These are phyloP conservation scores for Callimorpha dominula DNA, from an alignment of 2,888 invertebrate species.

Conservation along the genomic window DNA sequence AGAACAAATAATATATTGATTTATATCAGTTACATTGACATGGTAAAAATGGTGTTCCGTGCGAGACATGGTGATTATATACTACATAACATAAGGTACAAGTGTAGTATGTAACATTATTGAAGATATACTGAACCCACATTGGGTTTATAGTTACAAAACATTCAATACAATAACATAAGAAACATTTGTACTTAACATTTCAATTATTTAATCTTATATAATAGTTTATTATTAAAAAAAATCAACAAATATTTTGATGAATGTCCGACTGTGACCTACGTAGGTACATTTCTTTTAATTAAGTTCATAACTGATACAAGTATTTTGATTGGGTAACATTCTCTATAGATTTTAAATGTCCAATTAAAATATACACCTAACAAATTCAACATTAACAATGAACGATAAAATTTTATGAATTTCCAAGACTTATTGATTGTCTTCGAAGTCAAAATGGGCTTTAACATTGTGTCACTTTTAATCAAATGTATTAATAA, in stretches of 20 bases:
- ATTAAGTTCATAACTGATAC: too few relatives aligned
- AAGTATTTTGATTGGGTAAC: not conserved
- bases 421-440: not conserved
- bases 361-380: not conserved
- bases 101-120: not conserved
- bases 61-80: conserved; percentile 52
- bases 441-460: too few relatives aligned
- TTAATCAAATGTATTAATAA: not conserved
- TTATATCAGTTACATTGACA: conserved; percentile 77
- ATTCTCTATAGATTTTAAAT: not conserved
- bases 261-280: not conserved
- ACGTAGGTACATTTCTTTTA: too few relatives aligned
- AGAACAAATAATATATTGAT: conserved; percentile 81
- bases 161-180: not conserved
- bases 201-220: conserved; percentile 2
- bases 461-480: not conserved
- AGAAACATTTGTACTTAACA: conserved; percentile 9
- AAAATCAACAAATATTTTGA: conserved; percentile 3
- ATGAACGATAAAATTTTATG: not conserved
- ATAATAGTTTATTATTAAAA: not conserved
- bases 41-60: conserved; percentile 63
- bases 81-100: not conserved
- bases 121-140: not conserved
- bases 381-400: not conserved
- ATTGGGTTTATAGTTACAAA: not conserved